Conservation (phyloP, 2,113 vertebrate species). For the Motacilla tschutschensis region DNA sequence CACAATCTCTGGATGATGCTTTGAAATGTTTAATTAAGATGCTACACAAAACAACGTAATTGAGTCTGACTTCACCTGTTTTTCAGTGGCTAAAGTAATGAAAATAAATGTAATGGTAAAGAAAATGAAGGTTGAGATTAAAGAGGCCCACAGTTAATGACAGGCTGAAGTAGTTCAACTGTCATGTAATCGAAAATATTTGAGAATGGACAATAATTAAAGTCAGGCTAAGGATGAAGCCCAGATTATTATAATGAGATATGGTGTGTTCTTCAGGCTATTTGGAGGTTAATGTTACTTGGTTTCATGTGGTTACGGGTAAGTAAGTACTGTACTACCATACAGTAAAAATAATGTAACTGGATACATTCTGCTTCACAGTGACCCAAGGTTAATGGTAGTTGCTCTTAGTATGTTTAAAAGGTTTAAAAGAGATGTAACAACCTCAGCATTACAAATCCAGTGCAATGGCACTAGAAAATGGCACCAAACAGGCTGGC, state of each 20-base stretch:
- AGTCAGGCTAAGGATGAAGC: slow-evolving; percentile 66
- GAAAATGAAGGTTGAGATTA: slow-evolving; percentile 70
- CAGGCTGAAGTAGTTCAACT: slow-evolving; percentile 74
- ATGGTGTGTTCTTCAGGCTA: slow-evolving; percentile 57
- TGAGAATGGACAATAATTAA: slow-evolving; percentile 76
- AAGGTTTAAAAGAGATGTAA: slow-evolving; percentile 67
- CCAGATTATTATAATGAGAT: slow-evolving; percentile 75
- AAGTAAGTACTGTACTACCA: slow-evolving; percentile 69
- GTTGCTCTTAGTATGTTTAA: slow-evolving; percentile 65
- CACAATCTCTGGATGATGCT: slow-evolving; percentile 4
- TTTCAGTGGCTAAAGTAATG: slow-evolving; percentile 28
- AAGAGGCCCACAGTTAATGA: slow-evolving; percentile 67
- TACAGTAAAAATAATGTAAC: slow-evolving; percentile 70
- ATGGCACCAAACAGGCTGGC: background rate
- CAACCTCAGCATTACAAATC: slow-evolving; percentile 45
- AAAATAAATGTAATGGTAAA: slow-evolving; percentile 44
- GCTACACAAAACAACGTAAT: slow-evolving; percentile 25
- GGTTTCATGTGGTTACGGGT: slow-evolving; percentile 64
- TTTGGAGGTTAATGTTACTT: slow-evolving; percentile 72
- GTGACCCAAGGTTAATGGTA: slow-evolving; percentile 63
- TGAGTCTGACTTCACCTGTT: slow-evolving; percentile 38
- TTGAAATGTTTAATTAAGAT: slow-evolving; percentile 57
- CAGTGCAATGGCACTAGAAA: background rate
- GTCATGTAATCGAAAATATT: slow-evolving; percentile 64
- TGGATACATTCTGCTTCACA: slow-evolving; percentile 57